Base-by-base conservation (phyloP, 2,113 vertebrate species). In the Notechis scutatus region DNA sequence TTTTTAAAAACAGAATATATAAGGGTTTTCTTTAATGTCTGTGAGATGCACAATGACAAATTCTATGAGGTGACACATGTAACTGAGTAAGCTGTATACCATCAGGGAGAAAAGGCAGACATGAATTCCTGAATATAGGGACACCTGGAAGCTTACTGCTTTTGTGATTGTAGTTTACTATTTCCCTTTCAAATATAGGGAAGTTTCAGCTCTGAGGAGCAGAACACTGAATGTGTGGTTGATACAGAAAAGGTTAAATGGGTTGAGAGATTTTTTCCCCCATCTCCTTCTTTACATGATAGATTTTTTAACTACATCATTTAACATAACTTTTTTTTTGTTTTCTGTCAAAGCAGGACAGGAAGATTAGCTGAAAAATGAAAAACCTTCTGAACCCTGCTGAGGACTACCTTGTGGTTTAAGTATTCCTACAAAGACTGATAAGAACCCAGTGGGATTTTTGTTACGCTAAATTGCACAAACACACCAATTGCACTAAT, bases 11-110 rank as follows among this genome's bases (percentile, higher is more conserved):
- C 0, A 21, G 55, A 74, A 95, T 91, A 26, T 95, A 92, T 87
- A 95, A 90, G 91, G 56, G 45, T 24, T 94, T 95, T 94, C 29
- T 56, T 86, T 93, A 88, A 90, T 1, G 87, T 81, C 34, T 95
- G 95, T 95, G 95, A 39, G 90, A 94, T 95, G 90, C 90, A 85
- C 93, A 87, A 21, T 39, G 92, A 91, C 94, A 95, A 92, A 95
- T 50, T 90, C 81, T 93, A 93, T 94, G 95, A 96, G 93, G 95
- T 96, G 94, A 94, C 12, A 15, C 69, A 20, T 0, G 0, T 91
- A 94, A 94, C 52, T 86, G 55, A 34, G n/a, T 23, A 39, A 93
- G 8, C 56, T 42, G 56, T 56, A 61, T 12, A 26, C 93, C 90
- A 90, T 89, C 86, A 45, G 95, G 94, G 92, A 88, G 94, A 94